phyloP scores from a whole-genome alignment of 2,113 vertebrate genomes.

The Egretta garzetta region DNA sequence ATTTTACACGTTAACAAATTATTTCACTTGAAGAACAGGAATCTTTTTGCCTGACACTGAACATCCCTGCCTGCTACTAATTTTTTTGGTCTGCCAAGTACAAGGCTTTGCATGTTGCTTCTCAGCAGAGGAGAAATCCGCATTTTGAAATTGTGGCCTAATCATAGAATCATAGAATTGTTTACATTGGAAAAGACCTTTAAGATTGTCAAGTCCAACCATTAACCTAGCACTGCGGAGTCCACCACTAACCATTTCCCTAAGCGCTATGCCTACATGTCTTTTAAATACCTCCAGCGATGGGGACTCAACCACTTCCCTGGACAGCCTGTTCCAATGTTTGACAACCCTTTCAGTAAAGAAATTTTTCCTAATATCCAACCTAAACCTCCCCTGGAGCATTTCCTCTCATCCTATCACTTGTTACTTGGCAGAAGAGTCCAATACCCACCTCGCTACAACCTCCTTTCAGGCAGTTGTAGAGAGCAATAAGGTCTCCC shows the following conservation, averaged over 20 bases:
- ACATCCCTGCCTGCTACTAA: neutral
- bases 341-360: neutral
- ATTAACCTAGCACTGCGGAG: neutral
- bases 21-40: neutral
- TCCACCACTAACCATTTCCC: neutral
- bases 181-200: neutral
- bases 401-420: neutral
- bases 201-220: neutral
- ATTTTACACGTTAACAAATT: neutral
- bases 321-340: neutral
- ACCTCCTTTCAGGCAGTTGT: neutral
- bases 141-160: neutral
- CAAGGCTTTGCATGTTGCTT: neutral
- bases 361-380: neutral
- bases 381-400: neutral
- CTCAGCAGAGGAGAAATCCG: neutral
- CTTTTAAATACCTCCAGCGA: no score
- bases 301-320: neutral
- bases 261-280: accelerated
- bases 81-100: neutral
- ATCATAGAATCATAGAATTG: neutral
- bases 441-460: neutral
- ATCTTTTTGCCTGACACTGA: constrained; percentile 3
- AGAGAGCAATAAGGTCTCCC: neutral
- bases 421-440: neutral